A percentile compares a stretch with the other conserved stretches of the same genome.
Conservation (phyloP, 1,140 invertebrate genomes). For the Scaptodrosophila lebanonensis region DNA sequence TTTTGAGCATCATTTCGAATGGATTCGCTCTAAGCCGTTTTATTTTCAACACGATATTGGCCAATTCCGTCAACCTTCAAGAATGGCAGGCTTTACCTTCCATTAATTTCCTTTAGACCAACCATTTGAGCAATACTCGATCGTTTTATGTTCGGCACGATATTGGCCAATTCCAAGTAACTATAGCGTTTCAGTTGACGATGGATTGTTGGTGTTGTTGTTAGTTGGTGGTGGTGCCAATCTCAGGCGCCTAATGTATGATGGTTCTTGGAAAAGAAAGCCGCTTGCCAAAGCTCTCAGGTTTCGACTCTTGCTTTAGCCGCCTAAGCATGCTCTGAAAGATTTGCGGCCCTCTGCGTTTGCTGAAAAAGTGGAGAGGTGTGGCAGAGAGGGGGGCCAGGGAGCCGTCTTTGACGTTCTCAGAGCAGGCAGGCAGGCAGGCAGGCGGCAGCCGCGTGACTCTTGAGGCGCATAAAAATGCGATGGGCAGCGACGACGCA, state of each 20-base stretch:
- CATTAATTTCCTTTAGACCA: too few species aligned
- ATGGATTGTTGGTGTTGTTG: neutral
- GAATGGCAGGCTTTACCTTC: too few species aligned
- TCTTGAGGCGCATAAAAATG: slow-evolving; percentile 58
- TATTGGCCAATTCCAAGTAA: slow-evolving; percentile 52
- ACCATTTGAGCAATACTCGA: slow-evolving; percentile 44
- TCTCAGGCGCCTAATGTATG: slow-evolving; percentile 72
- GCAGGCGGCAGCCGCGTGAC: slow-evolving; percentile 3
- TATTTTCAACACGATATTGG: too few species aligned
- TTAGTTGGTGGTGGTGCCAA: slow-evolving; percentile 29
- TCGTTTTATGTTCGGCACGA: slow-evolving; percentile 44
- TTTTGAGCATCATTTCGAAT: too few species aligned
- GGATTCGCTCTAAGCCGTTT: too few species aligned
- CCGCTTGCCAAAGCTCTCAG: slow-evolving; percentile 57
- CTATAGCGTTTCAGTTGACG: neutral
- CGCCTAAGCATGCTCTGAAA: slow-evolving; percentile 11
- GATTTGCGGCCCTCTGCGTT: neutral
- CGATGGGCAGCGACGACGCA: slow-evolving; percentile 42
- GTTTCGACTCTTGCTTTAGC: too few species aligned
- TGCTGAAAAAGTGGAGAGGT: neutral
- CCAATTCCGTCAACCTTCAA: too few species aligned
- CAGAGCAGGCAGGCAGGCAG: too few species aligned
- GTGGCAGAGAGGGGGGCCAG: slow-evolving; percentile 62
- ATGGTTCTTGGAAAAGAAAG: slow-evolving; percentile 72
- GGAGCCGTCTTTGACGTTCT: slow-evolving; percentile 27